Evolutionary conservation across 2,113 vertebrate genomes (phyloP), one percentile per base, ranked within the genome.

Genomic region (Periophthalmodon schlosseri): DNA sequence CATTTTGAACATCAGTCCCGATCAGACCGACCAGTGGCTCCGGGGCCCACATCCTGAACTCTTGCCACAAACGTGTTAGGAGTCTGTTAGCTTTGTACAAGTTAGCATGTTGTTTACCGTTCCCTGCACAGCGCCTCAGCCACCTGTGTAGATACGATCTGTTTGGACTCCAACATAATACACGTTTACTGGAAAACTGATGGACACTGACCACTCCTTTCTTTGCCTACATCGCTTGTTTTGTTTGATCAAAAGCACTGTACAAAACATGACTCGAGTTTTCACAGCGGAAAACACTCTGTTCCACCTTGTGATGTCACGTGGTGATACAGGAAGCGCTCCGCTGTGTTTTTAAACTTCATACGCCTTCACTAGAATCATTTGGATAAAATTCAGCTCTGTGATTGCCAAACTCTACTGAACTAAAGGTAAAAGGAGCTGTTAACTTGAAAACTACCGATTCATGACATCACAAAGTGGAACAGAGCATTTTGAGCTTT

Each of bases 121-220:
- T 44, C 54, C 56, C 61, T 11, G 36, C 58, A 34, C 64, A 56
- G 36, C 75, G 44, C 69, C 52, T 50, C 44, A 24, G 58, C 49
- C 81, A 80, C 52, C 83, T 89, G 79, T 73, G 77, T 58, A 68
- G 75, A 85, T 75, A 84, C 50, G 77, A 46, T 0, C 0, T 18
- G 47, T 78, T 80, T 63, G 8, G 34, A 23, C 68, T 39, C 10
- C 60, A 60, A 2, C 60, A 24, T 63, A 34, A 63, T 70, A 21
- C 60, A 79, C 67, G 61, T 78, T 61, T 18, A 80, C 36, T 63
- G 61, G 65, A 73, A 74, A 63, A 34, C 60, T 10, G 15, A 33
- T 63, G 34, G 24, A 63, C 16, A 33, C 18, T 33, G 15, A 60
- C 11, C 14, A 15, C 21, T 13, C 54, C n/a, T 56, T 56, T n/a